Percentiles rank a stretch among this genome's conserved stretches.
Evolutionary conservation across 2,888 invertebrate species (phyloP).

Genomic region (Dynastes tityus): DNA sequence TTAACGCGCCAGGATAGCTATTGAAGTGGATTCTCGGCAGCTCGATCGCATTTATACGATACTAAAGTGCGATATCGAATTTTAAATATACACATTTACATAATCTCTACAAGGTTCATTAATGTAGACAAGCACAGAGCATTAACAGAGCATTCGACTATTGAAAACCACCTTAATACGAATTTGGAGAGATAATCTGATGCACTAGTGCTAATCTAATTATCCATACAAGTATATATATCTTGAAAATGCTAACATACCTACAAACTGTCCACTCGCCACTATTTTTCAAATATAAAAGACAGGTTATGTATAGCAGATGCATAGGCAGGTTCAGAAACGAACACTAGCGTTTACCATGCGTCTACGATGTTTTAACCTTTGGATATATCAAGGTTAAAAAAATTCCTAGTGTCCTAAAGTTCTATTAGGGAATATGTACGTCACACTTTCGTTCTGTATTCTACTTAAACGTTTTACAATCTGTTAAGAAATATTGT

Average conservation of each 20-base stretch:
- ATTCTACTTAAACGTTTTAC: too few species aligned
- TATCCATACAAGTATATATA: not conserved
- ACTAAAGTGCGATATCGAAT: conserved; percentile 21
- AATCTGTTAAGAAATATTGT: too few species aligned
- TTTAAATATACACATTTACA: conserved; percentile 56
- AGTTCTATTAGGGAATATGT: not conserved
- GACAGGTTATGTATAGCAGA: not conserved
- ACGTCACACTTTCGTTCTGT: too few species aligned
- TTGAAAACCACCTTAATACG: conserved; percentile 18
- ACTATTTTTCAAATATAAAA: conserved; percentile 21
- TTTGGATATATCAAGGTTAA: conserved; percentile 31
- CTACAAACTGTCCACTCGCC: not conserved
- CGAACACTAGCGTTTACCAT: not conserved
- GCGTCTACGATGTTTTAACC: not conserved
- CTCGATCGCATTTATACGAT: conserved; percentile 19
- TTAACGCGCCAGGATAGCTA: conserved; percentile 17
- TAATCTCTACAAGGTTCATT: conserved; percentile 59
- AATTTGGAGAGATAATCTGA: not conserved
- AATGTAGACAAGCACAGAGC: conserved; percentile 25
- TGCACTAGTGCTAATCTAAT: conserved; percentile 26
- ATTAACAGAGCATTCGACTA: conserved; percentile 41
- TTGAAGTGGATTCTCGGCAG: not conserved
- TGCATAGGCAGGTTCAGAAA: conserved; percentile 13
- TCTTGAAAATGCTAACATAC: not conserved
- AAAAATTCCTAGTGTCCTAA: not conserved